Base-by-base conservation (phyloP, 23 tunicate genomes). In the Styela plicata region DNA sequence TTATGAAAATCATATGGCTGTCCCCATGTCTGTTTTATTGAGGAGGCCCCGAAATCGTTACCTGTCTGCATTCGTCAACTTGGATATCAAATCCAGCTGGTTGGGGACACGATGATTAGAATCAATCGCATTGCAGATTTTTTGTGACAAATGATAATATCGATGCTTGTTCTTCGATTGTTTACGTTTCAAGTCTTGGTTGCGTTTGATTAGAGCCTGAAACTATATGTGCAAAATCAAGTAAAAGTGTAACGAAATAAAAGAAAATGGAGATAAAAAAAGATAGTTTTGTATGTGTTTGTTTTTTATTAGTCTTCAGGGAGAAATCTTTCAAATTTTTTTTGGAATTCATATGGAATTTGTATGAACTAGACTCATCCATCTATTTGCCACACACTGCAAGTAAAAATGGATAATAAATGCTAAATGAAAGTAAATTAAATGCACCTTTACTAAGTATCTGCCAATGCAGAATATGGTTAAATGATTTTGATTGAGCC, bases 1-100 rank as follows among this genome's bases (percentile, higher is more conserved):
- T n/a, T 30, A n/a, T n/a, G 21, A 0, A 74, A 74, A 0, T 30
- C 77, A 7, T 44, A 44, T 44, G 7, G 57, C 13, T 44, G 13
- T 44, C 13, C 57, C 13, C 57, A 44, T 5, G 57, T 44, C n/a
- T n/a, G n/a, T n/a, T n/a, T n/a, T n/a, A n/a, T n/a, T n/a, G n/a
- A n/a, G n/a, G n/a, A n/a, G n/a, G 13, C 57, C 13, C 21, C 36
- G 21, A 0, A 77, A 77, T 0, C 10, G 2, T 80, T 1, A 86
- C 97, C 69, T 91, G 97, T 79, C 92, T 80, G 35, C 85, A 87
- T 84, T 87, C 97, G 34, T 92, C 97, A 76, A 92, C 83, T 64
- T 83, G 92, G 0, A 74, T 26, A 5, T 87, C 82, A 82, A 87
- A 67, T 29, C 90, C 97, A 0, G 92, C 52, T 26, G 83, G 87